phyloP scores from a whole-genome alignment of 2,797 vertebrate genomes.

The Moxostoma hubbsi region DNA sequence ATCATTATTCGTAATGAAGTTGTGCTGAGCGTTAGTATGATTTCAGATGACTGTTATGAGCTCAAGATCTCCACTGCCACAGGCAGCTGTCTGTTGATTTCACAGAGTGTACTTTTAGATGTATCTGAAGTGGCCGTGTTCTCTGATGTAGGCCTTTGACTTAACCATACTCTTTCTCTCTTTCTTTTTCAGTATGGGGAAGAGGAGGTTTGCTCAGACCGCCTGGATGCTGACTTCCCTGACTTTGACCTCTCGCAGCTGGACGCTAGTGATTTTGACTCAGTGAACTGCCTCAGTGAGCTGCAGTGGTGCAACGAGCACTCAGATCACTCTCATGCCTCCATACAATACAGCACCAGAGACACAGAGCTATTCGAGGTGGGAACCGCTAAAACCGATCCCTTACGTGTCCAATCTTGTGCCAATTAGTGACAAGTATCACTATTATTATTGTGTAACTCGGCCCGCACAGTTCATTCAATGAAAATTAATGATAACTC shows the following conservation, averaged over 20 bases:
- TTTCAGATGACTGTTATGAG: conserved; percentile 25
- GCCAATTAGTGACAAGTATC: conserved; percentile 19
- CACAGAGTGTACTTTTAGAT: conserved; percentile 40
- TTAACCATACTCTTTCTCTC: conserved; percentile 31
- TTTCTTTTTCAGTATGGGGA: conserved; percentile 79
- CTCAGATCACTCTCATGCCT: conserved; percentile 83
- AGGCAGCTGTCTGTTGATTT: conserved; percentile 45
- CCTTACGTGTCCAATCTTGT: conserved; percentile 15
- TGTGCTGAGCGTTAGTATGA: conserved; percentile 37
- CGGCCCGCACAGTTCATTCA: too few species aligned
- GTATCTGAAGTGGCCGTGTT: conserved; percentile 37
- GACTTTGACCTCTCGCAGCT: conserved; percentile 98
- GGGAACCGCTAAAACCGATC: conserved; percentile 49
- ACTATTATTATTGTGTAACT: not conserved
- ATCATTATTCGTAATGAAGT: conserved; percentile 50
- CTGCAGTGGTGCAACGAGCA: conserved; percentile 93
- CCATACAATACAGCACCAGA: conserved; percentile 86
- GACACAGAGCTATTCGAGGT: conserved; percentile 95
- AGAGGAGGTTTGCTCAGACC: conserved; percentile 89
- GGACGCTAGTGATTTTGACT: conserved; percentile 94
- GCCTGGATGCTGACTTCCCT: conserved; percentile 91
- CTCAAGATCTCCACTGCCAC: conserved; percentile 21
- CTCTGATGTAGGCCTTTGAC: conserved; percentile 62
- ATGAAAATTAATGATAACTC: too few species aligned
- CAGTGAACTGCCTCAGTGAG: conserved; percentile 90